phyloP scores from a whole-genome alignment of 2,888 invertebrate genomes.

The Arenicola marina region DNA sequence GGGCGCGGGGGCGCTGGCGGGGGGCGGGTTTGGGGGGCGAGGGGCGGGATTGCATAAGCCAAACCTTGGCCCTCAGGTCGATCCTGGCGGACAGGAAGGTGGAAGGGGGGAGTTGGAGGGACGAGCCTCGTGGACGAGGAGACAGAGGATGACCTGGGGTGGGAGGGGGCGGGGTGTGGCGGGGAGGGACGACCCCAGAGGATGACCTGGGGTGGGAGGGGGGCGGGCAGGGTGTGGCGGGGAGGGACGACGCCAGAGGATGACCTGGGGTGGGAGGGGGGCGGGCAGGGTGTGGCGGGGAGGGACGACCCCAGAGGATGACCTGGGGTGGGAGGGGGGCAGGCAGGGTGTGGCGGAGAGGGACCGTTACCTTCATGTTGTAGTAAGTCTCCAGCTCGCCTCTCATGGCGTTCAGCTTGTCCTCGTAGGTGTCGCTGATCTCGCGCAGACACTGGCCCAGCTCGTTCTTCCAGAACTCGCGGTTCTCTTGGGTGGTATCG shows the following conservation, averaged over 20 bases:
- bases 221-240: background rate
- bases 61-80: too few species aligned
- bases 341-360: background rate
- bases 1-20: too few species aligned
- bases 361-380: slow-evolving; percentile 62
- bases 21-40: too few species aligned
- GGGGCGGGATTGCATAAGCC: too few species aligned
- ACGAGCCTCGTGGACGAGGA: too few species aligned
- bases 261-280: background rate
- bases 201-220: background rate
- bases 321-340: background rate
- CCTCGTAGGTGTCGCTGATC: slow-evolving; percentile 64
- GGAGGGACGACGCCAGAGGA: too few species aligned
- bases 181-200: too few species aligned
- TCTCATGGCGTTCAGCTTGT: slow-evolving; percentile 60
- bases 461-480: slow-evolving; percentile 66
- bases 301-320: background rate
- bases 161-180: background rate
- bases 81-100: too few species aligned
- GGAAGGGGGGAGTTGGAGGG: too few species aligned
- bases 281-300: background rate
- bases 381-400: slow-evolving; percentile 65
- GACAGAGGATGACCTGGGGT: too few species aligned
- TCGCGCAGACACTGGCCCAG: slow-evolving; percentile 64
- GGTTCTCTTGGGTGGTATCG: slow-evolving; percentile 65